Percentiles rank a stretch among this genome's conserved stretches.
These are phyloP conservation scores for Tiphia femorata DNA, from an alignment of 2,888 invertebrate species.

Conservation along the genomic window DNA sequence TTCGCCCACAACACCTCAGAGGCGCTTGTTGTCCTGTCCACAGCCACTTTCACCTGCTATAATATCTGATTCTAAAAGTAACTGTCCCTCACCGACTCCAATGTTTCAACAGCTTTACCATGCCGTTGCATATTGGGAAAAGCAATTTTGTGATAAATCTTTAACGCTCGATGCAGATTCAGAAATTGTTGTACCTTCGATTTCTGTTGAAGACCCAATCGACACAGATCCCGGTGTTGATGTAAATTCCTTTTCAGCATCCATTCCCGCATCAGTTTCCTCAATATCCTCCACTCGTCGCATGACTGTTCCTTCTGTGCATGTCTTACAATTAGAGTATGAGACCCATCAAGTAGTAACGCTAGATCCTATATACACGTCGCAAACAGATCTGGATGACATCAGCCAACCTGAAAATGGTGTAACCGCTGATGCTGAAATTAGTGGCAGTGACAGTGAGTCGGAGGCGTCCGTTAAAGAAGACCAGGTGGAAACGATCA, in stretches of 20 bases:
- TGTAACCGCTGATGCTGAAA: constrained; percentile 70
- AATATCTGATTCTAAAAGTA: constrained; percentile 41
- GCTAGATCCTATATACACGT: constrained; percentile 66
- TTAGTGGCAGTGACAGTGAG: constrained; percentile 73
- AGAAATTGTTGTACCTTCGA: constrained; percentile 20
- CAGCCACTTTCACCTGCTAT: constrained; percentile 48
- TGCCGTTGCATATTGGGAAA: constrained; percentile 65
- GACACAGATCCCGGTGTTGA: constrained; percentile 13
- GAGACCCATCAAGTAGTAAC: constrained; percentile 63
- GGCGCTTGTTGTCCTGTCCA: constrained; percentile 57
- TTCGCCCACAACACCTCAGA: constrained; percentile 54
- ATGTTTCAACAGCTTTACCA: constrained; percentile 71
- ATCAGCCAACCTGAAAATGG: constrained; percentile 79
- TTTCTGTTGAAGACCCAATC: constrained; percentile 24
- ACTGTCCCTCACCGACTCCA: constrained; percentile 70
- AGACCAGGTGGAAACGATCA: constrained; percentile 68
- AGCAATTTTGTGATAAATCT: constrained; percentile 50
- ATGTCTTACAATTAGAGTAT: constrained; percentile 55
- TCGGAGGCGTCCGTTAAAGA: constrained; percentile 75
- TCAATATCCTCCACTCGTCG: constrained; percentile 44
- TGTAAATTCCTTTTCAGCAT: constrained; percentile 15
- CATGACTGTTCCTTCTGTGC: constrained; percentile 62
- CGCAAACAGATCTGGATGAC: constrained; percentile 77
- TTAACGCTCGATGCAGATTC: constrained; percentile 41
- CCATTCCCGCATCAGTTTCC: constrained; percentile 9